Conservation (phyloP, 2,113 vertebrate genomes). For the Petrocephalus zakoni region DNA sequence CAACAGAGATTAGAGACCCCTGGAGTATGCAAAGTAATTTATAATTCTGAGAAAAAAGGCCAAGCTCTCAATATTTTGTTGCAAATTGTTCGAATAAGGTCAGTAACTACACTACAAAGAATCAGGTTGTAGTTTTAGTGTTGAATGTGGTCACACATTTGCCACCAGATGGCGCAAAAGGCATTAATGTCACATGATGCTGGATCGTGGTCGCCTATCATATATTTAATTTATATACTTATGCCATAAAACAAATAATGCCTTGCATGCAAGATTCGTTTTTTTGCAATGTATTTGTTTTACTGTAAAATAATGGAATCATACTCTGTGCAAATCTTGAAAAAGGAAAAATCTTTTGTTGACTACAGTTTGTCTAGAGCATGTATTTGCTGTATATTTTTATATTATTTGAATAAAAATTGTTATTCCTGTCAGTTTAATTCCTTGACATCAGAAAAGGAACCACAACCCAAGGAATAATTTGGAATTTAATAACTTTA, state of each 20-base stretch:
- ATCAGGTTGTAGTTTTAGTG: neutral
- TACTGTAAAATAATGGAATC: neutral
- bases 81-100: neutral
- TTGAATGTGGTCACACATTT: neutral
- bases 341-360: neutral
- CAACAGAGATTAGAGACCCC: neutral
- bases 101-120: neutral
- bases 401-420: neutral
- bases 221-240: neutral
- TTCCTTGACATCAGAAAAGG: neutral
- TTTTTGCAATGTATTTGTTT: neutral
- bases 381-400: neutral
- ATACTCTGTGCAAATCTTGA: neutral
- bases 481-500: neutral
- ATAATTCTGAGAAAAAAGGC: neutral
- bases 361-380: neutral
- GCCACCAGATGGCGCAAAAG: neutral
- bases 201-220: neutral
- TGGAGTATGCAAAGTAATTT: neutral
- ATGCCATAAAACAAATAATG: neutral
- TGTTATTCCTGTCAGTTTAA: neutral
- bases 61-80: neutral
- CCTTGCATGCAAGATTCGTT: neutral
- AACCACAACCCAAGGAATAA: neutral
- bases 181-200: neutral